phyloP scores from a whole-genome alignment of 2,888 invertebrate species.

The Clunio marinus region DNA sequence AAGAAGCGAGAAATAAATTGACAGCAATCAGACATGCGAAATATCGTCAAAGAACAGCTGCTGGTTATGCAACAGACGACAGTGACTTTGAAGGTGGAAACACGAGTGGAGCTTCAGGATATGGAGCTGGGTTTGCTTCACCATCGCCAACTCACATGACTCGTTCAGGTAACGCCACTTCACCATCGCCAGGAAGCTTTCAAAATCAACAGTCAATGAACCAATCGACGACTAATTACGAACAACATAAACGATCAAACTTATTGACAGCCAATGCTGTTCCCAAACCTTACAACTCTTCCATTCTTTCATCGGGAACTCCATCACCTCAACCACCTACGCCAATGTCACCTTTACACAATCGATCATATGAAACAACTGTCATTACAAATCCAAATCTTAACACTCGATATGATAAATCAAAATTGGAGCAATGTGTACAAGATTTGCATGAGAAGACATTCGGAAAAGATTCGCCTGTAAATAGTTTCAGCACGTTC shows the following conservation, averaged over 20 bases:
- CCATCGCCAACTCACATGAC: slow-evolving; percentile 41
- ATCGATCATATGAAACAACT: slow-evolving; percentile 41
- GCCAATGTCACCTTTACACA: slow-evolving; percentile 41
- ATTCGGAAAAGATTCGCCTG: slow-evolving; percentile 49
- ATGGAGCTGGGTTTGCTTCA: slow-evolving; percentile 45
- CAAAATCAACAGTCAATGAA: slow-evolving; percentile 37
- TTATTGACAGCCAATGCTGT: slow-evolving; percentile 51
- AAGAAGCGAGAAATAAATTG: slow-evolving; percentile 84
- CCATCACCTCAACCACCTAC: slow-evolving; percentile 40
- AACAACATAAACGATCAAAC: slow-evolving; percentile 35
- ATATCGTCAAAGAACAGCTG: slow-evolving; percentile 69
- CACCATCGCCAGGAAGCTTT: slow-evolving; percentile 47
- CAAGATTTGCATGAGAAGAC: slow-evolving; percentile 52
- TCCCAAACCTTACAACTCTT: slow-evolving; percentile 49
- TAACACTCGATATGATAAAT: slow-evolving; percentile 42
- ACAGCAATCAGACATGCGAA: slow-evolving; percentile 91
- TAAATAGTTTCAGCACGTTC: slow-evolving; percentile 46
- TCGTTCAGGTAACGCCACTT: slow-evolving; percentile 45
- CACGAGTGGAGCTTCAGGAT: slow-evolving; percentile 29
- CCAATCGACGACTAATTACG: not conserved
- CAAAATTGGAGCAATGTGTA: slow-evolving; percentile 48
- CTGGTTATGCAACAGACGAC: slow-evolving; percentile 54
- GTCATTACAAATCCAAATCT: slow-evolving; percentile 41
- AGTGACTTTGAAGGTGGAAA: slow-evolving; percentile 57
- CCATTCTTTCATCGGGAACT: slow-evolving; percentile 18